Evolutionary conservation across 1,140 invertebrate species (phyloP).

Genomic region (Hyles vespertilio): DNA sequence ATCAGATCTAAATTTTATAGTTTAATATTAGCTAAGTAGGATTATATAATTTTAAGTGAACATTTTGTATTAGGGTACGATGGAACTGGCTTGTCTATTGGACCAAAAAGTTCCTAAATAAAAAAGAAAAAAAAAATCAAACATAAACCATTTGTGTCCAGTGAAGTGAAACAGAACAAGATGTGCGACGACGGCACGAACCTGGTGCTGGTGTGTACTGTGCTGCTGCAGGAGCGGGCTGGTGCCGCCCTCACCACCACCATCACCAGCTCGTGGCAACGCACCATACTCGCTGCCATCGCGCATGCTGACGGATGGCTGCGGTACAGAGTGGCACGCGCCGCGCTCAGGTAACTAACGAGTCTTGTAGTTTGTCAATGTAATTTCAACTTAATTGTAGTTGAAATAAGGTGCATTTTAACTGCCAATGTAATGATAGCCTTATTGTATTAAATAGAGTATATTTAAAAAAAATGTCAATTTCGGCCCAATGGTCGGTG

Average conservation of each 20-base stretch:
- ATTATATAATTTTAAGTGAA: too few relatives aligned
- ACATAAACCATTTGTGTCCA: slow-evolving; percentile 5
- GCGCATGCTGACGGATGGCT: slow-evolving; percentile 84
- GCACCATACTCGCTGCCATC: slow-evolving; percentile 78
- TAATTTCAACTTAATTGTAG: too few relatives aligned
- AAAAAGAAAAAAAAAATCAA: background rate
- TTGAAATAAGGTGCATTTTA: too few relatives aligned
- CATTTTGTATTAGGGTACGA: too few relatives aligned
- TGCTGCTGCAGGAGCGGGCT: slow-evolving; percentile 89
- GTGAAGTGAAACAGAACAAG: slow-evolving; percentile 23
- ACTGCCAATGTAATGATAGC: too few relatives aligned
- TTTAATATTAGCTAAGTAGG: too few relatives aligned
- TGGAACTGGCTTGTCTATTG: too few relatives aligned
- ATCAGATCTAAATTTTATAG: too few relatives aligned
- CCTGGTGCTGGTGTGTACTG: slow-evolving; percentile 86
- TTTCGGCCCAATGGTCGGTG: too few relatives aligned
- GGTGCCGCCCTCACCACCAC: slow-evolving; percentile 66
- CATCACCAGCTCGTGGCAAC: slow-evolving; percentile 73
- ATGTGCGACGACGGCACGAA: slow-evolving; percentile 45
- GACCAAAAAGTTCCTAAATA: background rate
- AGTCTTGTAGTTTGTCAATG: too few relatives aligned
- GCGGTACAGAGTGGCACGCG: slow-evolving; percentile 90
- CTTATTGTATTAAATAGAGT: too few relatives aligned
- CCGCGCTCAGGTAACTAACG: slow-evolving; percentile 81
- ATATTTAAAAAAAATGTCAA: too few relatives aligned